Evolutionary conservation across 1,140 invertebrate species (phyloP).

Genomic region (Brachionus paranguensis): DNA sequence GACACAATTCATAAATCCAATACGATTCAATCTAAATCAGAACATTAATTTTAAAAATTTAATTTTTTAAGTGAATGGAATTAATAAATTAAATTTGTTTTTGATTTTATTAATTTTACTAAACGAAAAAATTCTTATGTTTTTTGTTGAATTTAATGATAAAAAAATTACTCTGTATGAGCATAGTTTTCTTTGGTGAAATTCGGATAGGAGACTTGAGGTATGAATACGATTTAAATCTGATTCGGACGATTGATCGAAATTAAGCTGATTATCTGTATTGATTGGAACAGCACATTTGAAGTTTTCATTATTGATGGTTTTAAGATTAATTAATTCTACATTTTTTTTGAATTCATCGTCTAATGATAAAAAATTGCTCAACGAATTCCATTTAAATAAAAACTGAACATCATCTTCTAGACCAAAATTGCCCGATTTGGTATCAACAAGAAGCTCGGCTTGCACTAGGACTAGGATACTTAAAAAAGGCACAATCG

Average conservation of each 20-base stretch:
- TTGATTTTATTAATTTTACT: background rate
- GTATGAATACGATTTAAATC: background rate
- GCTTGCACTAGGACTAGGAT: background rate
- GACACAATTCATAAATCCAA: slow-evolving; percentile 95
- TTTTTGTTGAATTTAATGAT: background rate
- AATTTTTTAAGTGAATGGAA: too few species aligned
- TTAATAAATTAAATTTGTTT: background rate
- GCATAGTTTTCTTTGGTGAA: slow-evolving; percentile 17
- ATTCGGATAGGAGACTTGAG: background rate
- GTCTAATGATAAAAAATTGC: background rate
- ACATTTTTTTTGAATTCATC: background rate
- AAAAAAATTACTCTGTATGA: slow-evolving; percentile 22
- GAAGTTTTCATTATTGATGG: background rate
- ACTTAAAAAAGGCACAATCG: background rate
- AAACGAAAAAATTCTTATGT: background rate
- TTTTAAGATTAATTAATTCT: background rate
- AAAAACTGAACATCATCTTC: slow-evolving; percentile 40
- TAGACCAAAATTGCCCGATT: background rate
- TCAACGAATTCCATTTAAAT: background rate
- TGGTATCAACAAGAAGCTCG: background rate
- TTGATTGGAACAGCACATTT: background rate
- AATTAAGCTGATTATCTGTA: background rate
- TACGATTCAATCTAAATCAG: slow-evolving; percentile 72
- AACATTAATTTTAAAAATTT: too few species aligned
- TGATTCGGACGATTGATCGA: background rate